Conservation (phyloP, 2,888 invertebrate species). For the Zaprionus bogoriensis region DNA sequence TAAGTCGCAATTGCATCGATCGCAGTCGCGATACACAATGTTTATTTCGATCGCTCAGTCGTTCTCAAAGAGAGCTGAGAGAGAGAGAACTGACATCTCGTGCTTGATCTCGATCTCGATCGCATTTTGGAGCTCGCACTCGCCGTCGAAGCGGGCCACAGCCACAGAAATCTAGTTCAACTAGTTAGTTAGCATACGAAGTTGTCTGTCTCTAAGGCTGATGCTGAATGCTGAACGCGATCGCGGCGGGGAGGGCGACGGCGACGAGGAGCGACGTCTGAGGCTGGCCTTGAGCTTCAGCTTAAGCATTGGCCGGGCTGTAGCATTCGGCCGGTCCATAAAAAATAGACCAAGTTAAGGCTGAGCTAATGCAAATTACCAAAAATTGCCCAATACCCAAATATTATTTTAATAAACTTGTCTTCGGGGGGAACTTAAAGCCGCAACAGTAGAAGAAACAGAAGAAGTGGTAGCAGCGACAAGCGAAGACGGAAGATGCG, state of each 20-base stretch:
- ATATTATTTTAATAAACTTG: constrained; percentile 41
- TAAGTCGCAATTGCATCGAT: background rate
- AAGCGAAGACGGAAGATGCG: constrained; percentile 16
- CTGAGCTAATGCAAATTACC: constrained; percentile 39
- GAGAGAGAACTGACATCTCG: constrained; percentile 3
- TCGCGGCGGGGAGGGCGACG: background rate
- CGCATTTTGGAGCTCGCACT: background rate
- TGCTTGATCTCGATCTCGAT: constrained; percentile 6
- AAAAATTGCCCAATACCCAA: constrained; percentile 29
- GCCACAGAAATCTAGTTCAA: constrained; percentile 64
- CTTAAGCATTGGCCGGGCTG: constrained; percentile 7
- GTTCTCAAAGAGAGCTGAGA: background rate
- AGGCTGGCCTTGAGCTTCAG: constrained; percentile 63
- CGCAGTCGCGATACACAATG: background rate
- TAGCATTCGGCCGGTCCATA: constrained; percentile 30
- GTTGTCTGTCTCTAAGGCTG: constrained; percentile 39
- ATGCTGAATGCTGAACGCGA: constrained; percentile 13
- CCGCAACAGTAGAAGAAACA: background rate
- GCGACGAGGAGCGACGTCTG: constrained; percentile 22
- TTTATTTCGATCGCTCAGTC: background rate
- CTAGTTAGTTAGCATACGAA: constrained; percentile 68
- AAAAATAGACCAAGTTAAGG: constrained; percentile 49
- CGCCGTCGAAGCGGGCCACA: constrained; percentile 23
- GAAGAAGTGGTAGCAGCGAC: background rate
- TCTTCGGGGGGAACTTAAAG: constrained; percentile 3